Evolutionary conservation across 2,888 invertebrate species (phyloP).

Genomic region (Drosophila meridiana): DNA sequence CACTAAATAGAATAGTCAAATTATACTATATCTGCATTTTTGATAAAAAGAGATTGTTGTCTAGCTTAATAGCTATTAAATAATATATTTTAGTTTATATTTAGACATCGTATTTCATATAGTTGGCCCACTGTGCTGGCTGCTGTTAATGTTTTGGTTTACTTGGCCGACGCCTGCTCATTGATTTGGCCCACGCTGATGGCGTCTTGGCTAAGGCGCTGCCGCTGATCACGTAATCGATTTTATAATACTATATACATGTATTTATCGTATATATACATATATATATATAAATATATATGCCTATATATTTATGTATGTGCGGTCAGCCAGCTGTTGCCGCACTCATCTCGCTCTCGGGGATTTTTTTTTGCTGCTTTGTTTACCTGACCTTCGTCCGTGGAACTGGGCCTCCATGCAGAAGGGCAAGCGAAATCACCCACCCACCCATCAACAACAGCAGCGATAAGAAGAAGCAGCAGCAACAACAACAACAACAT

Average conservation of each 20-base stretch:
- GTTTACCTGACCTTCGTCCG: conserved; percentile 78
- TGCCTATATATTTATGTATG: conserved; percentile 12
- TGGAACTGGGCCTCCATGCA: conserved; percentile 49
- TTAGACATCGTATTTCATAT: conserved; percentile 1
- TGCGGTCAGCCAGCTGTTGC: conserved; percentile 65
- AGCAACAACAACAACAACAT: conserved; percentile 18
- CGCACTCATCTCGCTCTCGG: conserved; percentile 26
- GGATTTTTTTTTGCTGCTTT: conserved; percentile 41
- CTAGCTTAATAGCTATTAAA: background rate
- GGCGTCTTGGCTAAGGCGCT: conserved; percentile 65
- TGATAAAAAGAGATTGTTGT: background rate
- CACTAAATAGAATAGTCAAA: no score
- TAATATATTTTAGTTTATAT: background rate
- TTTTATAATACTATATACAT: conserved; percentile 67
- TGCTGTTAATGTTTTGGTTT: conserved; percentile 33
- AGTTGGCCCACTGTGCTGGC: conserved; percentile 35
- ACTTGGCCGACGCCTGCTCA: conserved; percentile 35
- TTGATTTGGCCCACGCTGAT: conserved; percentile 66
- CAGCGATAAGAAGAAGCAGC: conserved; percentile 3
- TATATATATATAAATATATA: conserved; percentile 15
- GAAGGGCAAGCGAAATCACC: conserved; percentile 54
- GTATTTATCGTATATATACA: conserved; percentile 12
- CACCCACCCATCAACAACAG: conserved; percentile 17
- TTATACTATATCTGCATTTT: background rate
- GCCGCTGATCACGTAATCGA: conserved; percentile 77